Evolutionary conservation across 2,113 vertebrate species (phyloP).

Genomic region (Cyphomyrus plagiostoma): DNA sequence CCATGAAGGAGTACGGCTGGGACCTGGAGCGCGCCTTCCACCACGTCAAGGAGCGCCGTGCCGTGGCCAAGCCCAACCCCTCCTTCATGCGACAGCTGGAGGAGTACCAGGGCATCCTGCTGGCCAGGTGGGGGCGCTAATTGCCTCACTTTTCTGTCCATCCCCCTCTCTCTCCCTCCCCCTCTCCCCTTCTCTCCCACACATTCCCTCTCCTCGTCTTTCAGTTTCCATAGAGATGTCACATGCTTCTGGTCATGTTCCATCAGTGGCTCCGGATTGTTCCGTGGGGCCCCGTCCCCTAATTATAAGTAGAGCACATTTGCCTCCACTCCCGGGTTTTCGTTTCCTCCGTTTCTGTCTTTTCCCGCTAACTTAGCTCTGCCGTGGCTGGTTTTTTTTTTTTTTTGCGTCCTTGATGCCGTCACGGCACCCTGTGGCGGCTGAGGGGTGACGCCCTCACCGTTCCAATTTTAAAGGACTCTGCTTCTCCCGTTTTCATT

Average conservation of each 20-base stretch:
- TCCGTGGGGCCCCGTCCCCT: not conserved
- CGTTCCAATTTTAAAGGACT: not conserved
- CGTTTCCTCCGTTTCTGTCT: not conserved
- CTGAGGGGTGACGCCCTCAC: not conserved
- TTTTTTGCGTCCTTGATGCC: not conserved
- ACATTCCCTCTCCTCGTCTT: not conserved
- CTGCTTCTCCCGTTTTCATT: conserved; percentile 7
- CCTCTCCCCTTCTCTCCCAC: not conserved
- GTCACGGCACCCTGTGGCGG: not conserved
- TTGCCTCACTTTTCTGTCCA: not conserved
- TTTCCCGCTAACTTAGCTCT: not conserved
- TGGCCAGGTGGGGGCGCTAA: conserved; percentile 74
- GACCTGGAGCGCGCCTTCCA: conserved; percentile 85
- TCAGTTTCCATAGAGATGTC: not conserved
- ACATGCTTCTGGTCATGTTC: not conserved
- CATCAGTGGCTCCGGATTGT: not conserved
- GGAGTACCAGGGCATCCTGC: conserved; percentile 94
- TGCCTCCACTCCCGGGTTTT: not conserved
- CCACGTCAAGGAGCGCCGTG: conserved; percentile 85
- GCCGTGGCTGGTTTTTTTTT: not conserved
- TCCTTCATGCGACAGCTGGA: conserved; percentile 97
- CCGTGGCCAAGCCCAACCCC: conserved; percentile 90
- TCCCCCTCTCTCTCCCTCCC: not conserved
- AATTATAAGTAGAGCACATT: not conserved
- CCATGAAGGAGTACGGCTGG: conserved; percentile 99